A percentile compares a stretch with the other conserved stretches of the same genome.
Conservation (phyloP, 2,797 vertebrate genomes). For the Acrossocheilus wenchowensis region DNA sequence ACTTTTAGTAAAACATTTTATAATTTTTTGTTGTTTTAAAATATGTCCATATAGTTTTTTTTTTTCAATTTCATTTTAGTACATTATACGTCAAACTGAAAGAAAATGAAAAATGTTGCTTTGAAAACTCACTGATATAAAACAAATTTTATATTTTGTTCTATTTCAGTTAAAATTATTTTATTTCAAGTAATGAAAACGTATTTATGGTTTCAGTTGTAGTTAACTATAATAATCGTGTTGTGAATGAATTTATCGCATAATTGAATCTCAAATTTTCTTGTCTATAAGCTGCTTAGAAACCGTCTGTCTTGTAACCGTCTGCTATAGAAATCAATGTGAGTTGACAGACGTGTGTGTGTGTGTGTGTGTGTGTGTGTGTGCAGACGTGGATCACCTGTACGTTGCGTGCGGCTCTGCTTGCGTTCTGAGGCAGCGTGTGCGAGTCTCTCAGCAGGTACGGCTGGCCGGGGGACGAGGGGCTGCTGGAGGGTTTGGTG, state of each 20-base stretch:
- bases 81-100: not conserved
- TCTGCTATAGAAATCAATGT: not conserved
- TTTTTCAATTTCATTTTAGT: not conserved
- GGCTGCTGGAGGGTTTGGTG: conserved; percentile 82
- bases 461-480: conserved; percentile 87
- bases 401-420: conserved; percentile 75
- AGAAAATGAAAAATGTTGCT: not conserved
- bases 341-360: not conserved
- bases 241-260: not conserved
- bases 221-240: not conserved
- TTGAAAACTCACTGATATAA: not conserved
- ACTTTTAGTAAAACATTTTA: too few species aligned
- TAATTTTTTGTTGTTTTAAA: not conserved
- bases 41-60: not conserved
- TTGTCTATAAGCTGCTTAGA: not conserved
- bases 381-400: conserved; percentile 65
- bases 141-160: not conserved
- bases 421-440: conserved; percentile 73
- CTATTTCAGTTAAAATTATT: not conserved
- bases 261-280: not conserved
- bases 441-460: conserved; percentile 80
- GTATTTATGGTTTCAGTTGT: not conserved
- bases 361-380: not conserved
- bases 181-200: not conserved
- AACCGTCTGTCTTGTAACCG: not conserved